Percentiles rank a stretch among this genome's conserved stretches.
Evolutionary conservation across 2,113 vertebrate species (phyloP).

Genomic region (Mormyrus iriodes): DNA sequence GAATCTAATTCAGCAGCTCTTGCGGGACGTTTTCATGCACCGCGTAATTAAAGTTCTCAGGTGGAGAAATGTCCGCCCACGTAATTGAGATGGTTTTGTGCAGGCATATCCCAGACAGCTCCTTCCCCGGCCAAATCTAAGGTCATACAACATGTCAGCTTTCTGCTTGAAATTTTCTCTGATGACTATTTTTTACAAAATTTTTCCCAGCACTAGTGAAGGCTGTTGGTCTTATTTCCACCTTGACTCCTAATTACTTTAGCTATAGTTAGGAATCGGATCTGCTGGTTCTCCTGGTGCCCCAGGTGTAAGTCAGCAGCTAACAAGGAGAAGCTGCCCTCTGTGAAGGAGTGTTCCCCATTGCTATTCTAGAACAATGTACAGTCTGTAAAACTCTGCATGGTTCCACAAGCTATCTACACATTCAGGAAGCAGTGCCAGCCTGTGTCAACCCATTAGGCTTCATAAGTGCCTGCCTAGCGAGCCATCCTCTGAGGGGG

Average conservation of each 20-base stretch:
- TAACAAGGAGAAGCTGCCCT: background rate
- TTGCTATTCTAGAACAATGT: background rate
- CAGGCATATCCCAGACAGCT: background rate
- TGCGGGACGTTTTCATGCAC: background rate
- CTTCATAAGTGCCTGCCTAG: background rate
- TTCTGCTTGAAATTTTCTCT: background rate
- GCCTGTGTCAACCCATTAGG: background rate
- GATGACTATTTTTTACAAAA: background rate
- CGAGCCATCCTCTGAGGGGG: background rate
- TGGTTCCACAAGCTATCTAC: background rate
- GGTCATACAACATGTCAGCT: background rate
- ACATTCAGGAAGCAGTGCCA: background rate
- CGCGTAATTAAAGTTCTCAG: background rate
- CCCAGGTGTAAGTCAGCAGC: background rate
- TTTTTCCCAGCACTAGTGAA: background rate
- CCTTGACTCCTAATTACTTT: background rate
- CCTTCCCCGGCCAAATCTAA: background rate
- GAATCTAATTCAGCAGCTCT: background rate
- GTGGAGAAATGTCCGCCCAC: background rate
- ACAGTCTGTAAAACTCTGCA: background rate
- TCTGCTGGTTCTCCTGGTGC: background rate
- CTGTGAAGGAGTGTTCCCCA: background rate
- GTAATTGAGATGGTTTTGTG: background rate
- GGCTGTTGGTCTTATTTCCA: background rate
- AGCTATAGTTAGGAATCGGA: background rate